Evolutionary conservation across 2,888 invertebrate species (phyloP).

Genomic region (Poecilus cupreus): DNA sequence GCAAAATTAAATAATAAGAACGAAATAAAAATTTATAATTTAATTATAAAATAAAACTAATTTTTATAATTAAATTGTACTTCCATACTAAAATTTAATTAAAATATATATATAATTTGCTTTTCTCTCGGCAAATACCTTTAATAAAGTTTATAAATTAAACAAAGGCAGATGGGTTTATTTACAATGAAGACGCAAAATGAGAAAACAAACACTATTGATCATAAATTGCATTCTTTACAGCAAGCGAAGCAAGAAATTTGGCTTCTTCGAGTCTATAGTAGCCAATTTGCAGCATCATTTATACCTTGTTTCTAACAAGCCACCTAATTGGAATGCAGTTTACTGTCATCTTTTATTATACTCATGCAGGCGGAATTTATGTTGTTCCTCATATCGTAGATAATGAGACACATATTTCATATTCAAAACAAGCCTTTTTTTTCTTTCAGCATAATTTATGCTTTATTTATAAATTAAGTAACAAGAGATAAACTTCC

Average conservation of each 20-base stretch:
- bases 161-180: neutral
- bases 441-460: neutral
- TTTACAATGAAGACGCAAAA: neutral
- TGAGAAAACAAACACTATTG: neutral
- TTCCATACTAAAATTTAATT: neutral
- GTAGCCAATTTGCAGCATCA: constrained; percentile 13
- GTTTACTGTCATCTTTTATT: neutral
- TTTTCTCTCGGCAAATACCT: too few relatives aligned
- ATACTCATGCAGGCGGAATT: neutral
- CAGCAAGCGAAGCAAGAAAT: neutral
- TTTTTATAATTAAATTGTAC: neutral
- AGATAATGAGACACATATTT: too few relatives aligned
- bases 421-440: too few relatives aligned
- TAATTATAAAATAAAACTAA: neutral
- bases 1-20: neutral
- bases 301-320: neutral
- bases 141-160: too few relatives aligned
- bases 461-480: neutral
- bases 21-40: neutral
- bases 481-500: neutral
- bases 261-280: neutral
- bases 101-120: too few relatives aligned
- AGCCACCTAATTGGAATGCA: constrained; percentile 22
- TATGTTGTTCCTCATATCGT: too few relatives aligned
- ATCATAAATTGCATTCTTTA: constrained; percentile 16